Percentiles rank a stretch among this genome's conserved stretches.
phyloP scores from a whole-genome alignment of 2,113 vertebrate species.

The Oreocharis arfaki region DNA sequence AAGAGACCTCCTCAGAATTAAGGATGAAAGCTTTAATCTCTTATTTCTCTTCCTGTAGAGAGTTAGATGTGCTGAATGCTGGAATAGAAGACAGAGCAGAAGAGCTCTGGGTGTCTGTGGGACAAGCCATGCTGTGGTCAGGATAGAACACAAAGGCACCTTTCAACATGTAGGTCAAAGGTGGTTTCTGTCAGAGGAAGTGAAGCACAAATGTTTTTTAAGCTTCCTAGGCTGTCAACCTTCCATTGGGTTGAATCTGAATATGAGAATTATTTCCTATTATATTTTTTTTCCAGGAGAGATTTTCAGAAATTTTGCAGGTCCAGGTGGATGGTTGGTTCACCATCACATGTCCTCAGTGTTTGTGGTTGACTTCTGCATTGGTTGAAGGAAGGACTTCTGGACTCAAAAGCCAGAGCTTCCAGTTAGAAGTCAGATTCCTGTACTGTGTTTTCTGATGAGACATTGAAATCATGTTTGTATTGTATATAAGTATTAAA shows the following conservation, averaged over 20 bases:
- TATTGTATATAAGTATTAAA: neutral
- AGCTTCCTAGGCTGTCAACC: neutral
- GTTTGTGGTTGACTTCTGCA: neutral
- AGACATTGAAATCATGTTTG: fast-evolving
- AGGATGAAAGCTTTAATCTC: neutral
- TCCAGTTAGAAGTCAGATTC: neutral
- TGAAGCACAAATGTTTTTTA: neutral
- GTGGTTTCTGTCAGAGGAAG: neutral
- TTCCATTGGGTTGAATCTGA: neutral
- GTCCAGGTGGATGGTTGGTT: neutral
- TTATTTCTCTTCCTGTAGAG: neutral
- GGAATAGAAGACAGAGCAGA: neutral
- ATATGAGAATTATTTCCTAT: neutral
- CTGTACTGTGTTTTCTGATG: neutral
- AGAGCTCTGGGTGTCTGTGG: neutral
- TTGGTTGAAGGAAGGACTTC: neutral
- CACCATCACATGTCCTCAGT: neutral
- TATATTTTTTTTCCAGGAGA: neutral
- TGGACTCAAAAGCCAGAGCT: neutral
- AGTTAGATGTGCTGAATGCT: neutral
- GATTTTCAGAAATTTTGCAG: neutral
- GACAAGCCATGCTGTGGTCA: neutral
- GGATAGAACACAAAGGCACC: neutral
- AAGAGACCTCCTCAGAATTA: neutral
- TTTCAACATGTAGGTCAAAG: neutral